A percentile compares a stretch with the other conserved stretches of the same genome.
Conservation (phyloP, 1,140 invertebrate species). For the Homalodisca vitripennis region DNA sequence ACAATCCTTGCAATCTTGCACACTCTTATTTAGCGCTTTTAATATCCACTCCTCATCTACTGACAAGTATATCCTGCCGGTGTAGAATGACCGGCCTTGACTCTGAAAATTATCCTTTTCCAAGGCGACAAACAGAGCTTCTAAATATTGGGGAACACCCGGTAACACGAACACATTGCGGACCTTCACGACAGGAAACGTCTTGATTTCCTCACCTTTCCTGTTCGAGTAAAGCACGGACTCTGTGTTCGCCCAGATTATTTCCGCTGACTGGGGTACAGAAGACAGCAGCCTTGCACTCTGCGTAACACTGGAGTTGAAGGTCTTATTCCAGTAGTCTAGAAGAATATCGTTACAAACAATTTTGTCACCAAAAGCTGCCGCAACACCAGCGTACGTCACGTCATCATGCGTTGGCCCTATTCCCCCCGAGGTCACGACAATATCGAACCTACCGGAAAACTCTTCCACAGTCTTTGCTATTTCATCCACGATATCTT, state of each 20-base stretch:
- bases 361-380: constrained; percentile 64
- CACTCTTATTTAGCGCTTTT: constrained; percentile 53
- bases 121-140: constrained; percentile 56
- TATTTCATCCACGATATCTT: constrained; percentile 69
- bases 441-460: constrained; percentile 60
- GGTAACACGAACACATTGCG: constrained; percentile 78
- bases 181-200: constrained; percentile 65
- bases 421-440: constrained; percentile 78
- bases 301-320: constrained; percentile 37
- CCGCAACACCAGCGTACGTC: constrained; percentile 75
- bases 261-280: constrained; percentile 33
- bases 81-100: constrained; percentile 44
- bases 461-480: constrained; percentile 64
- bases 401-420: constrained; percentile 86
- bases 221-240: not conserved
- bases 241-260: constrained; percentile 29
- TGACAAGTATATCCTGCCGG: constrained; percentile 53
- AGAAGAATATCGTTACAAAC: constrained; percentile 59
- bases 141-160: constrained; percentile 67
- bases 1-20: constrained; percentile 51
- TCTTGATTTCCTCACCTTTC: not conserved
- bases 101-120: constrained; percentile 41
- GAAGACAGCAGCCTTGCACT: constrained; percentile 32
- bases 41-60: constrained; percentile 59
- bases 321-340: constrained; percentile 55